These are phyloP conservation scores for Lamellibrachia columna DNA, from an alignment of 2,888 invertebrate species.

Conservation along the genomic window DNA sequence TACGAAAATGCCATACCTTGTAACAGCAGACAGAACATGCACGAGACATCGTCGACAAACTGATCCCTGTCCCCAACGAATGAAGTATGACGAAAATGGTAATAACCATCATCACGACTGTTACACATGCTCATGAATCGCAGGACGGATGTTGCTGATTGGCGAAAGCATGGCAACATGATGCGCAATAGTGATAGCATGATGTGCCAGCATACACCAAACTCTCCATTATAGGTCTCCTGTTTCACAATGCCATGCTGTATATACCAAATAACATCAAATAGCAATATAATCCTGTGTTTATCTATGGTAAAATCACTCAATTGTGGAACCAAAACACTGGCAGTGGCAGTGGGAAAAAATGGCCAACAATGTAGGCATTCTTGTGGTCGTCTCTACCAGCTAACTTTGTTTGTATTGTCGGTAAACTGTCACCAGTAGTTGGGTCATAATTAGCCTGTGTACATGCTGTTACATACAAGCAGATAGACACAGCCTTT, in stretches of 20 bases:
- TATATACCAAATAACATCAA: not conserved
- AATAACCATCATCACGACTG: not conserved
- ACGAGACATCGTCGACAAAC: not conserved
- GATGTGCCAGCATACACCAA: not conserved
- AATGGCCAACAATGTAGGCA: not conserved
- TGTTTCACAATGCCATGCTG: not conserved
- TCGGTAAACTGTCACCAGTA: not conserved
- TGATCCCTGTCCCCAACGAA: not conserved
- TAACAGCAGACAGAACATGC: not conserved
- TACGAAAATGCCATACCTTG: not conserved
- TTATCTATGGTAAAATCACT: not conserved
- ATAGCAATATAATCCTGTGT: not conserved
- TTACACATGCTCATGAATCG: not conserved
- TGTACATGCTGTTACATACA: not conserved
- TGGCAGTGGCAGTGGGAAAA: not conserved
- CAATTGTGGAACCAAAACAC: not conserved
- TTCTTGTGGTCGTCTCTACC: not conserved
- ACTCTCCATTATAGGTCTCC: not conserved
- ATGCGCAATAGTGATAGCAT: not conserved
- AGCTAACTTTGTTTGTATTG: not conserved
- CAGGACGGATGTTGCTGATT: not conserved
- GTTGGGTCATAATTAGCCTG: not conserved
- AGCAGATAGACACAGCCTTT: not conserved
- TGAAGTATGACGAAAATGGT: not conserved
- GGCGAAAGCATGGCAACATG: not conserved